phyloP scores from a whole-genome alignment of 2,113 vertebrate genomes.

The Dipodomys merriami region DNA sequence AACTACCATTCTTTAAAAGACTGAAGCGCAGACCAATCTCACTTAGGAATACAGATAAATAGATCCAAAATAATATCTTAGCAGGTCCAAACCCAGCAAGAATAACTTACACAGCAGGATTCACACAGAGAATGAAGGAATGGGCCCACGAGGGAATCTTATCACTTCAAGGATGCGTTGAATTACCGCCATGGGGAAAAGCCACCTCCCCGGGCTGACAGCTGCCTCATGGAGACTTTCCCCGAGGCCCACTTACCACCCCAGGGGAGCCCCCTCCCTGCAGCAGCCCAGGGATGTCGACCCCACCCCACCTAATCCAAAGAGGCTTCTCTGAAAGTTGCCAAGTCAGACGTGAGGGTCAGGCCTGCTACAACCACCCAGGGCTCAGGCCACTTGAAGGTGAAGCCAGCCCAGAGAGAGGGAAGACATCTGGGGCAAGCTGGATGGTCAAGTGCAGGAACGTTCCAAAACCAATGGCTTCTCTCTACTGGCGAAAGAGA shows the following conservation, averaged over 20 bases:
- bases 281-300: background rate
- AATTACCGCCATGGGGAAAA: background rate
- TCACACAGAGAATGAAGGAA: background rate
- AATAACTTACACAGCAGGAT: fast-evolving
- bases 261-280: background rate
- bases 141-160: fast-evolving
- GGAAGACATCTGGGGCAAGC: background rate
- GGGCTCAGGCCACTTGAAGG: background rate
- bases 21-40: background rate
- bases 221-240: fast-evolving
- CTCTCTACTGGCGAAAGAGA: background rate
- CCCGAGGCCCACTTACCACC: fast-evolving
- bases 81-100: background rate
- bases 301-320: background rate
- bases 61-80: background rate
- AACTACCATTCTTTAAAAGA: background rate
- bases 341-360: background rate
- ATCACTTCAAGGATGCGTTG: fast-evolving
- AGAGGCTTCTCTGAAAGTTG: background rate
- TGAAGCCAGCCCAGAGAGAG: background rate
- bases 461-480: background rate
- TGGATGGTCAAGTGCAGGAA: background rate
- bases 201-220: background rate
- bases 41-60: background rate
- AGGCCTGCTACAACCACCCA: fast-evolving